Base-by-base conservation (phyloP, 1,140 invertebrate genomes). In the Centruroides sculpturatus region DNA sequence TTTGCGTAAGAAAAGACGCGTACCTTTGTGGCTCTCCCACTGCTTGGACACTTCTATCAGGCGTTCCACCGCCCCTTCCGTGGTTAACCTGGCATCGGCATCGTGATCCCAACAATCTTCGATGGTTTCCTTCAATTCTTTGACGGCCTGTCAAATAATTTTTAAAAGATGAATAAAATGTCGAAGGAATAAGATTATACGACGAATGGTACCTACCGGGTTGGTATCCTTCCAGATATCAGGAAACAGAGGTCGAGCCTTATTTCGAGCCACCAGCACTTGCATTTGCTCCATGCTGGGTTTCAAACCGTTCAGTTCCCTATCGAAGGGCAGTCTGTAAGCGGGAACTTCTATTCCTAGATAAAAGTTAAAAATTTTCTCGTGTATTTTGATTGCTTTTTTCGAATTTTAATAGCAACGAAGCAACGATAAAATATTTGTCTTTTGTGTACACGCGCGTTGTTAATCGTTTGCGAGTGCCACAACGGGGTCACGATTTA, bases 71-170 rank as follows among this genome's bases (percentile, higher is more conserved):
- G 92, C 89, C 74, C 90, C 93, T 7, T 92, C 78, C 3, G 90
- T 86, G 10, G 90, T 92, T 47, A 95, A 76, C 63, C 92, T 81
- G 7, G 92, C 92, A 70, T 94, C 92, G 0, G 90, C 88, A 74
- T 94, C 92, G 61, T 91, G 84, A 73, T 95, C 92, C 89, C 90
- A 94, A 75, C 89, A 94, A 70, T 94, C 90, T 73, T 92, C 89
- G 65, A 92, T 88, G 0, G 90, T 94, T 76, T 92, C 89, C 60
- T 81, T 81, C 47, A 92, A 80, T 23, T 87, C 77, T 62, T 84
- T 81, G 5, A 85, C 77, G 23, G 86, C 82, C 74, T 75, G 62
- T 3, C 8, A 41, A 46, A n/a, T 51, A 51, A 51, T 34, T 51
- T 51, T 5, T 13, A 51, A 34, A 51, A 11, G 3, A 13, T 13